A percentile compares a stretch with the other conserved stretches of the same genome.
phyloP scores from a whole-genome alignment of 2,797 vertebrate genomes.

The Vipera latastei region DNA sequence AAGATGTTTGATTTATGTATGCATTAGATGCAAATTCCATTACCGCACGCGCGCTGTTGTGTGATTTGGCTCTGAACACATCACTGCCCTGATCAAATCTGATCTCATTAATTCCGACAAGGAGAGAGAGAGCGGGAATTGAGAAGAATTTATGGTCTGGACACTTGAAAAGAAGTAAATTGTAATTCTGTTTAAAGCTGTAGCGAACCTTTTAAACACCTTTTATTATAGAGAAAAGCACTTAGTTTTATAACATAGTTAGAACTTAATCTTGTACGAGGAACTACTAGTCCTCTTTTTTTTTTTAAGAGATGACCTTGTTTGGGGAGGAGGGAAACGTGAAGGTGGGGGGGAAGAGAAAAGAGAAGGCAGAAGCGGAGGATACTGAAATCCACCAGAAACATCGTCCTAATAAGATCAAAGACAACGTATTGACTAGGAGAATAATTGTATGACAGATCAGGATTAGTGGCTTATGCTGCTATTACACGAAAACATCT shows the following conservation, averaged over 20 bases:
- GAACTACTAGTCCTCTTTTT: constrained; percentile 72
- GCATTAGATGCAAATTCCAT: constrained; percentile 99
- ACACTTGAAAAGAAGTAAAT: constrained; percentile 92
- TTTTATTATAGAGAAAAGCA: constrained; percentile 80
- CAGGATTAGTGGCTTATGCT: constrained; percentile 54
- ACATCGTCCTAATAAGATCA: constrained; percentile 63
- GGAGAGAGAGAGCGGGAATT: constrained; percentile 94
- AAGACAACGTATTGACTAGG: constrained; percentile 60
- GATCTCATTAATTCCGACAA: constrained; percentile 99
- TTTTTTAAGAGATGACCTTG: constrained; percentile 68
- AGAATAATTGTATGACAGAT: constrained; percentile 64
- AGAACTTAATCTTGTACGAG: constrained; percentile 75
- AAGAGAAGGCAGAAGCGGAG: constrained; percentile 27
- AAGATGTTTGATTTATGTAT: constrained; percentile 99
- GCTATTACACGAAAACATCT: constrained; percentile 65
- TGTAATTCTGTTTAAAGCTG: constrained; percentile 88
- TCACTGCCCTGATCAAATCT: constrained; percentile 99
- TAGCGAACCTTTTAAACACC: constrained; percentile 84
- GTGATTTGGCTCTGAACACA: constrained; percentile 99
- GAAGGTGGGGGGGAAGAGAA: constrained; percentile 21
- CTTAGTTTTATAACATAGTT: constrained; percentile 75
- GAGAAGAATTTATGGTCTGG: constrained; percentile 98
- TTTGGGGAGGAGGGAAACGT: constrained; percentile 38
- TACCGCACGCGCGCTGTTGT: constrained; percentile 98
- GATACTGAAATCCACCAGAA: constrained; percentile 63